Base-by-base conservation (phyloP, 1,140 invertebrate genomes). In the Drosophila fuyamai region DNA sequence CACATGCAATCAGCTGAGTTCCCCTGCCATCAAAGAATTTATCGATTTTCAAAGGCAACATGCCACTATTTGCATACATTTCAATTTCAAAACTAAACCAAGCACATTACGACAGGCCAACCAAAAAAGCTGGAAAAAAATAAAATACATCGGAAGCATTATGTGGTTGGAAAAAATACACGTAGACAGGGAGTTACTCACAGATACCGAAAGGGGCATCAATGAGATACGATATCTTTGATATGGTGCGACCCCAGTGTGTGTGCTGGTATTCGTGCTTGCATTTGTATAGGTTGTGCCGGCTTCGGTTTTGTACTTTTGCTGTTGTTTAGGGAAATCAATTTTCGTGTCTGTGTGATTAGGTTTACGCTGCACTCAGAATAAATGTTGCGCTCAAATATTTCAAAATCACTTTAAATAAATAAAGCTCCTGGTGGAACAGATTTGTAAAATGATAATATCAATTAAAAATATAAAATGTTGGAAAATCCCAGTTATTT, bases 301-400 rank as follows among this genome's bases (percentile, higher is more conserved):
- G 65, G 44, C 61, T 38, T 41, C 70, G 60, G 48, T 38, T 50
- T 44, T 62, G 63, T 74, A 57, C 55, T 78, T 54, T 83, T 51
- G 46, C 54, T 66, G 67, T 73, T 65, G 73, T 86, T 79, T 86
- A 68, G 71, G 70, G 79, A 86, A 86, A 86, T 86, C 82, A 88
- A 86, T 86, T 86, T 88, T 67, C 50, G 55, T 61, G 58, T 81
- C 47, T 85, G 63, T 85, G 77, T 73, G 51, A 60, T 16, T 62
- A 14, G 56, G 51, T 74, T 66, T 60, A 16, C 27, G 41, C 13
- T 47, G 36, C 13, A 23, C 27, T 35, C 9, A 16, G 29, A 35
- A 6, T 14, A 32, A 51, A 9, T 14, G 4, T 1, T 18, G 36
- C 4, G 36, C 9, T 38, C 9, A 38, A 38, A 12, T 38, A 38